Conservation (phyloP, 2,888 invertebrate genomes). For the Aromia moschata region DNA sequence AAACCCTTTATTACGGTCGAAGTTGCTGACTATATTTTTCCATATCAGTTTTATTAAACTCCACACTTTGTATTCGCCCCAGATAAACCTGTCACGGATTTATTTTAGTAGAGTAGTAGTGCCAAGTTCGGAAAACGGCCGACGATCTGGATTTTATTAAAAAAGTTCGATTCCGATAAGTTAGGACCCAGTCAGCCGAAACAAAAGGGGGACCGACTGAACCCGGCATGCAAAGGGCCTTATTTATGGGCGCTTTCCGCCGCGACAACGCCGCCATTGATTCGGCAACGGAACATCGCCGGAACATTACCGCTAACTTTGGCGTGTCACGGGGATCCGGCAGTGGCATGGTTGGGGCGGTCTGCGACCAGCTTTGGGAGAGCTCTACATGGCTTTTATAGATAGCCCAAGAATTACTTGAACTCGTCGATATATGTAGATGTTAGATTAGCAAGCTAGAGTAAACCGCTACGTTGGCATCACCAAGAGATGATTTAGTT, state of each 20-base stretch:
- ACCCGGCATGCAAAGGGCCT: constrained; percentile 20
- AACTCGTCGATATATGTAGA: no score
- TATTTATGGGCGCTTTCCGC: constrained; percentile 25
- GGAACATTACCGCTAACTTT: constrained; percentile 16
- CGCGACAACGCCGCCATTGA: constrained; percentile 12
- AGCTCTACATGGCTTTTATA: no score
- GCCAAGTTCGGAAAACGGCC: neutral
- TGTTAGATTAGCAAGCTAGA: no score
- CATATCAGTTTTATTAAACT: no score
- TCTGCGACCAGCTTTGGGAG: no score
- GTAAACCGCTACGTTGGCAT: no score
- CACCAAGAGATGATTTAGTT: no score
- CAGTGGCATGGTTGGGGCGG: no score
- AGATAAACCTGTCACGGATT: neutral
- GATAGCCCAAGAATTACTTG: no score
- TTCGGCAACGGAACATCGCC: constrained; percentile 11
- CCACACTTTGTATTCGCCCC: neutral
- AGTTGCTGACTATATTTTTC: no score
- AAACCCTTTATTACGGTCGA: no score
- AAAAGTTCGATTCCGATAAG: constrained; percentile 7
- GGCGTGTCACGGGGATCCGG: constrained; percentile 12
- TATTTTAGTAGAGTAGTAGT: neutral
- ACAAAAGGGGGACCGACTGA: constrained; percentile 12
- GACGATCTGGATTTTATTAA: neutral
- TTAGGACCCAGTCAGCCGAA: neutral